Percentiles rank a stretch among this genome's conserved stretches.
Evolutionary conservation across 2,888 invertebrate genomes (phyloP).

Genomic region (Oxycera nigricornis): DNA sequence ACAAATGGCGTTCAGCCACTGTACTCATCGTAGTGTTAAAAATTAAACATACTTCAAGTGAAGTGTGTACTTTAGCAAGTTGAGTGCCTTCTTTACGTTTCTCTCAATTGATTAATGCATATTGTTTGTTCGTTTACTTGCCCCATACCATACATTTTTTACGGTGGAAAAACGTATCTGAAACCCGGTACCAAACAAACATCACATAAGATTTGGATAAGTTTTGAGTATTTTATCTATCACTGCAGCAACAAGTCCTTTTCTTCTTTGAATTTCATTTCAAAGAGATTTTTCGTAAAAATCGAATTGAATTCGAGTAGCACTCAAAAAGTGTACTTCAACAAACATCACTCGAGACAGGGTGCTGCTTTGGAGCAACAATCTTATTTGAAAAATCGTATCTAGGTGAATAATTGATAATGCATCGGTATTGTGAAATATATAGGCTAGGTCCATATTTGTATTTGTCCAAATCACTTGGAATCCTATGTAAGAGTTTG

Average conservation of each 20-base stretch:
- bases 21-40: constrained; percentile 20
- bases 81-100: not conserved
- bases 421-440: constrained; percentile 16
- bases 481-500: not conserved
- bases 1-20: not conserved
- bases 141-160: not conserved
- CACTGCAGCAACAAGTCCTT: not conserved
- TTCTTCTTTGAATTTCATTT: not conserved
- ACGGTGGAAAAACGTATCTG: constrained; percentile 8
- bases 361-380: not conserved
- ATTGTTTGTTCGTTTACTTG: constrained; percentile 28
- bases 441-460: not conserved
- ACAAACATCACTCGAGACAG: not conserved
- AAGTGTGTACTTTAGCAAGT: constrained; percentile 16
- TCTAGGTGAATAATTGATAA: constrained; percentile 11
- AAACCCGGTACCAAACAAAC: no score
- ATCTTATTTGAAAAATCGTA: no score
- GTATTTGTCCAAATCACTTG: not conserved
- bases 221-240: not conserved
- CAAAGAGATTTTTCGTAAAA: not conserved
- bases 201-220: not conserved
- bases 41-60: constrained; percentile 28
- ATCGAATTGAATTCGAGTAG: constrained; percentile 1
- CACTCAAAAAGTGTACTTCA: constrained; percentile 10
- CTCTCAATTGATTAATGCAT: constrained; percentile 28